Base-by-base conservation (phyloP, 2,113 vertebrate species). In the Xenus cinereus region DNA sequence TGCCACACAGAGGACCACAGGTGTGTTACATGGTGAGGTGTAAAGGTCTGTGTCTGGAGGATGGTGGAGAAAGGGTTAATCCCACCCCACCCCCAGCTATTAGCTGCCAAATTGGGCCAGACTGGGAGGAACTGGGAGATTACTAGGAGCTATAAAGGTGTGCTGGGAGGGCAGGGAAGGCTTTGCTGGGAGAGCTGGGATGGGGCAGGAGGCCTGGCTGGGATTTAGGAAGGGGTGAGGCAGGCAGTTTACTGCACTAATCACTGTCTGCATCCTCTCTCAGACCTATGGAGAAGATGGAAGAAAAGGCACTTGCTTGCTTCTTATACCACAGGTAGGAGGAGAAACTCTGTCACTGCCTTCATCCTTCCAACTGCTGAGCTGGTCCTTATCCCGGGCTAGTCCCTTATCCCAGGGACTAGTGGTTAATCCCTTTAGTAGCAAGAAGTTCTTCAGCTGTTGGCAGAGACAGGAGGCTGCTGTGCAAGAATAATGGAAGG, bases 21-120 rank as follows among this genome's bases (percentile, higher is more conserved):
- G 0, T 9, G 75, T 94, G 32, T 16, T 33, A 6, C 35, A 16
- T 0, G 0, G 14, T 30, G 14, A 3, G 41, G 17, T 45, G 41
- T 35, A 22, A 51, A 69, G 8, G 3, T 39, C 39, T 73, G 13
- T 46, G 18, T 28, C 43, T 54, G 60, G 19, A 78, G 20, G 8
- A 4, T 37, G 69, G 32, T 63, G 33, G 7, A n/a, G 43, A 75
- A 51, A 89, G 48, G 7, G 56, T 85, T 60, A 93, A 75, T 39
- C 16, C 6, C 16, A 30, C 18, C 33, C 37, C 46, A 33, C 4
- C 10, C 20, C 16, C 50, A 48, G 3, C 30, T 14, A 4, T 8
- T 41, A 62, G 14, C 78, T 78, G 53, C 64, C 69, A 63, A 89
- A 2, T 56, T 73, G 33, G 35, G 60, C 69, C 28, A 39, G 62